Evolutionary conservation across 2,113 vertebrate genomes (phyloP).

Genomic region (Upupa epops): DNA sequence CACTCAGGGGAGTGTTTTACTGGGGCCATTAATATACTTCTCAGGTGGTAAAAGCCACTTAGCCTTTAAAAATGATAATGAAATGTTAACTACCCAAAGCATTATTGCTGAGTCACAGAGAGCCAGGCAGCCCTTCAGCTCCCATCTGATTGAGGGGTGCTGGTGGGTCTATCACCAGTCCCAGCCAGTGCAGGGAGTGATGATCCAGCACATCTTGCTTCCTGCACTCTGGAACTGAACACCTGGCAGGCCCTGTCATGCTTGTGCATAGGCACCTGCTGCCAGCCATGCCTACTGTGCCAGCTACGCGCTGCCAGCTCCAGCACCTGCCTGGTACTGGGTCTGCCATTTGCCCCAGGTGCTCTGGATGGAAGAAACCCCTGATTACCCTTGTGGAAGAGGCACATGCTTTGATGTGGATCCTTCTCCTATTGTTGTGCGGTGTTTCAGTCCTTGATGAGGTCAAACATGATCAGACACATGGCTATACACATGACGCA

Average conservation of each 20-base stretch:
- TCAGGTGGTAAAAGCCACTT: constrained; percentile 74
- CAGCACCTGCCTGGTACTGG: accelerated
- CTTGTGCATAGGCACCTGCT: accelerated
- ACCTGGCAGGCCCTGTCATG: accelerated
- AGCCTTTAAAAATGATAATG: constrained; percentile 74
- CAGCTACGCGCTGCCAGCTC: accelerated
- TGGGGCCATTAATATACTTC: constrained; percentile 71
- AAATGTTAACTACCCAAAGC: constrained; percentile 74
- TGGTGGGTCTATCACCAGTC: background rate
- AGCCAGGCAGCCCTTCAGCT: constrained; percentile 27
- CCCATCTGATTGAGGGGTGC: background rate
- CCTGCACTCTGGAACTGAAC: accelerated
- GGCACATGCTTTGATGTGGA: background rate
- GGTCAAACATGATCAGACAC: background rate
- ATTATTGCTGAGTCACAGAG: constrained; percentile 70
- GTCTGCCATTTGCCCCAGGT: accelerated
- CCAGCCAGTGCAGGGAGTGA: accelerated
- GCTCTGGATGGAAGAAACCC: accelerated
- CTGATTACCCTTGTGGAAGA: accelerated
- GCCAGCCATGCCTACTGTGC: accelerated
- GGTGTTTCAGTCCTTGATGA: background rate
- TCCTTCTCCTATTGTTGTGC: background rate
- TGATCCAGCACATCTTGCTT: accelerated
- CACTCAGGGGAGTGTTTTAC: constrained; percentile 71
- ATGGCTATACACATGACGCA: background rate